Evolutionary conservation across 2,888 invertebrate species (phyloP).

Genomic region (Limenitis camilla): DNA sequence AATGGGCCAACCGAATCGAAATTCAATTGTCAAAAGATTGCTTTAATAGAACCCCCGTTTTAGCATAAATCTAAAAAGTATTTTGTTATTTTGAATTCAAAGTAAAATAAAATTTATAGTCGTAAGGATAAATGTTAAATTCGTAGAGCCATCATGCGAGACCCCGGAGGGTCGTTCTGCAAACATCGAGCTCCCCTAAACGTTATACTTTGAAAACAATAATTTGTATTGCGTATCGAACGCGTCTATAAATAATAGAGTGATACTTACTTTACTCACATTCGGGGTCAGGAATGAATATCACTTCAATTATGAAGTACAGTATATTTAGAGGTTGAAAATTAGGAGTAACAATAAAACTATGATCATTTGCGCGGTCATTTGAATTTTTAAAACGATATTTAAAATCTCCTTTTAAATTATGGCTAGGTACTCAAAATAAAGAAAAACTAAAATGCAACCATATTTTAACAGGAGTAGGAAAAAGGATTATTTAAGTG

Average conservation of each 20-base stretch:
- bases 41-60: conserved; percentile 60
- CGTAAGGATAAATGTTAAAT: conserved; percentile 45
- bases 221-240: conserved; percentile 76
- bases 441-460: too few relatives aligned
- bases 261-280: conserved; percentile 66
- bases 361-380: too few relatives aligned
- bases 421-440: too few relatives aligned
- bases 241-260: conserved; percentile 73
- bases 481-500: too few relatives aligned
- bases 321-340: not conserved
- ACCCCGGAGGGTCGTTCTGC: conserved; percentile 65
- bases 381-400: too few relatives aligned
- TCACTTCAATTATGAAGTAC: conserved; percentile 33
- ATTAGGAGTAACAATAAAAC: not conserved
- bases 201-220: conserved; percentile 76
- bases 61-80: conserved; percentile 49
- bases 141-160: conserved; percentile 35
- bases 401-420: too few relatives aligned
- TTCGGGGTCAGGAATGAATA: conserved; percentile 36
- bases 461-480: too few relatives aligned
- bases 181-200: conserved; percentile 72
- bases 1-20: conserved; percentile 56
- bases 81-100: conserved; percentile 34
- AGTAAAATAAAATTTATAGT: conserved; percentile 47
- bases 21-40: conserved; percentile 73